Evolutionary conservation across 2,113 vertebrate species (phyloP), one percentile per base, ranked within the genome.

Genomic region (Clarias macrocephalus): DNA sequence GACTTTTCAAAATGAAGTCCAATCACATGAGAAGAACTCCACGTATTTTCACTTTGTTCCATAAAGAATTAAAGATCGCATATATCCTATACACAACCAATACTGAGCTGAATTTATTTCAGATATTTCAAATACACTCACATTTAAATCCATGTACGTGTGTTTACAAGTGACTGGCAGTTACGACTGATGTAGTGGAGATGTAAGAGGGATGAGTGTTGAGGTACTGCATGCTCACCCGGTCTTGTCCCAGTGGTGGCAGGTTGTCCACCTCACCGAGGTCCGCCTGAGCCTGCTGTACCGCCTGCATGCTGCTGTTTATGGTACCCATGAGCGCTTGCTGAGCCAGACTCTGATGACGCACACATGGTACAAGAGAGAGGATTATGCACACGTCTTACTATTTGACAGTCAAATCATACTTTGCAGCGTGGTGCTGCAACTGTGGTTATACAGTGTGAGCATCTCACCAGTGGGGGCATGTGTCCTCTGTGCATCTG

Each of bases 401-500:
- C 21, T n/a, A 68, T 68, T 42, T 68, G 56, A 77, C 80, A 68
- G n/a, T 70, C 66, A 75, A 66, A 76, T 77, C 59, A 16, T 52
- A 85, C 0, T 16, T 11, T 4, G 21, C 13, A 12, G 33, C 48
- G 54, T 66, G 60, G 16, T 56, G 79, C 33, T 52, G 8, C 1
- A 76, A 28, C 28, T 10, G 16, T 19, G 16, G 7, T 33, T 59
- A 62, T 80, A 77, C 83, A 76, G 30, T 62, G n/a, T 37, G 28
- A 25, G 19, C 2, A 37, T 80, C 97, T 97, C 93, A 99, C 98
- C 94, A 99, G 95, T 0, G 98, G 98, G 70, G 98, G 97, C 98
- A 99, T 99, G 86, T 99, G 98, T 88, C 97, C 98, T 89, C 97
- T 95, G 94, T 99, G 98, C 97, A 99, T 99, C 93, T 99, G 98